These are phyloP conservation scores for Bombyx huttoni DNA, from an alignment of 2,888 invertebrate genomes.

Conservation along the genomic window DNA sequence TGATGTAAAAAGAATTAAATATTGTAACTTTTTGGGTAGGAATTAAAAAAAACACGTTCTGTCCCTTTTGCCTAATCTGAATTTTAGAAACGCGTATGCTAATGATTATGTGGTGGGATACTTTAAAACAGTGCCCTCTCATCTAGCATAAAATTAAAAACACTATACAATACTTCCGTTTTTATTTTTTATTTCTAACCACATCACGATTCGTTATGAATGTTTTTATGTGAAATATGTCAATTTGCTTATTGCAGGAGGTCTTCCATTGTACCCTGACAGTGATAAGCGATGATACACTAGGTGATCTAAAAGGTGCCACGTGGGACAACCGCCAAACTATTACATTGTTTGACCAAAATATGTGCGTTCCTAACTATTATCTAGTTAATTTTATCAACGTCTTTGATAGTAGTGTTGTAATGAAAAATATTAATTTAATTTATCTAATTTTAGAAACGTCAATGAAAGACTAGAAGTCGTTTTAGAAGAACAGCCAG, in stretches of 20 bases:
- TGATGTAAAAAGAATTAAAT: too few relatives aligned
- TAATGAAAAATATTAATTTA: not conserved
- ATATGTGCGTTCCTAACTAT: conserved; percentile 21
- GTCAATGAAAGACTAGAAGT: conserved; percentile 37
- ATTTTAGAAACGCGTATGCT: too few relatives aligned
- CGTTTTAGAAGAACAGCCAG: conserved; percentile 32
- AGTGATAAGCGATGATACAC: conserved; percentile 39
- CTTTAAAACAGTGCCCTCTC: too few relatives aligned
- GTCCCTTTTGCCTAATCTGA: too few relatives aligned
- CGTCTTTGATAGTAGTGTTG: not conserved
- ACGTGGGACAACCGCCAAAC: conserved; percentile 63
- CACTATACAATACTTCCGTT: too few relatives aligned
- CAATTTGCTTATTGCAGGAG: conserved; percentile 27
- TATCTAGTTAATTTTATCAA: not conserved
- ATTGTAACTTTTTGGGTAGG: too few relatives aligned
- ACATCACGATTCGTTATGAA: too few relatives aligned
- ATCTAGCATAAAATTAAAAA: too few relatives aligned
- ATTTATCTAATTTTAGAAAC: conserved; percentile 23
- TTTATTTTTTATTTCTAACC: too few relatives aligned
- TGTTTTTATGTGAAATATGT: too few relatives aligned
- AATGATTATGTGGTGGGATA: too few relatives aligned
- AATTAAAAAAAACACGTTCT: too few relatives aligned
- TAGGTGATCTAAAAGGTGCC: conserved; percentile 40
- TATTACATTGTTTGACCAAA: conserved; percentile 44
- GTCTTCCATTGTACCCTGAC: conserved; percentile 30